Evolutionary conservation across 2,888 invertebrate genomes (phyloP).

Genomic region (Agrotis segetum): DNA sequence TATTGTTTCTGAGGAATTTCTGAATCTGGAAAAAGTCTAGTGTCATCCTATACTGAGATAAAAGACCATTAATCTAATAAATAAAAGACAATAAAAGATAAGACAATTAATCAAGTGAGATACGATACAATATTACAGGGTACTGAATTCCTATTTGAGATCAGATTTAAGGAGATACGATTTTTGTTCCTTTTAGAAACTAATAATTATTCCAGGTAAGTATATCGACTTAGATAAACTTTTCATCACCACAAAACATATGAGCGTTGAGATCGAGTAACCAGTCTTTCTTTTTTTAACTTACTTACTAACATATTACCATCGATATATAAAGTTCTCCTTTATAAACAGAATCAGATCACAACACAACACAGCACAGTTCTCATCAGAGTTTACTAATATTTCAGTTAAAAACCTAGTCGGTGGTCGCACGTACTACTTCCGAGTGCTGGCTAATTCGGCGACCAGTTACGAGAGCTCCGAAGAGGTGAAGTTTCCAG

Average conservation of each 20-base stretch:
- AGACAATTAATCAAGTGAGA: too few relatives aligned
- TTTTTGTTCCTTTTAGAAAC: not conserved
- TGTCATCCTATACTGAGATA: too few relatives aligned
- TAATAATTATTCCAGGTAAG: not conserved
- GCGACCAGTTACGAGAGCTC: slow-evolving; percentile 96
- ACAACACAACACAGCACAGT: not conserved
- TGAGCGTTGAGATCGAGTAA: not conserved
- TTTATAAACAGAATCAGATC: slow-evolving; percentile 8
- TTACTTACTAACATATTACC: not conserved
- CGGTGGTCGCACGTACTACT: slow-evolving; percentile 97
- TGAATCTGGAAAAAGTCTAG: too few relatives aligned
- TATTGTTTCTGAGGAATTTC: too few relatives aligned
- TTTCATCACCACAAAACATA: not conserved
- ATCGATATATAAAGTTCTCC: not conserved
- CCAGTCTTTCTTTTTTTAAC: not conserved
- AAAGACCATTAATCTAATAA: too few relatives aligned
- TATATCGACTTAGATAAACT: not conserved
- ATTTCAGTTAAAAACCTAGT: slow-evolving; percentile 96
- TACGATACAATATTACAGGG: not conserved
- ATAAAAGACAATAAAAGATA: too few relatives aligned
- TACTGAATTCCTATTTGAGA: not conserved
- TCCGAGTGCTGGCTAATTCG: slow-evolving; percentile 97
- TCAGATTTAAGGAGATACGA: not conserved
- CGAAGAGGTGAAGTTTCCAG: slow-evolving; percentile 96
- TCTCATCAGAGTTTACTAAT: not conserved